phyloP scores from a whole-genome alignment of 2,113 vertebrate species.

The Cololabis saira region DNA sequence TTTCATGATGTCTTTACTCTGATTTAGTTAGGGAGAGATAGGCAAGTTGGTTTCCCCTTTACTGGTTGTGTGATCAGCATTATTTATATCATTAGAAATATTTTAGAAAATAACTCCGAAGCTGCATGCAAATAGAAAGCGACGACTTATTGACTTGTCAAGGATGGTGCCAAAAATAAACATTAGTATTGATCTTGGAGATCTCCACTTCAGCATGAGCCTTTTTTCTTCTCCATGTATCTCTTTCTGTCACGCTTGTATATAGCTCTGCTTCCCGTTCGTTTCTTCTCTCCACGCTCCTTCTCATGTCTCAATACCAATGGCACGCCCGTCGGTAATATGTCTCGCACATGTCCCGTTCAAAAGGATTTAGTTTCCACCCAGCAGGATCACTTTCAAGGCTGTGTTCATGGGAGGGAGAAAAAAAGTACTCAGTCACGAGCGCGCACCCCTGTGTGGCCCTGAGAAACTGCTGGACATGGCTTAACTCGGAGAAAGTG shows the following conservation, averaged over 20 bases:
- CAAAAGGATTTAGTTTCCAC: background rate
- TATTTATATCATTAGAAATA: background rate
- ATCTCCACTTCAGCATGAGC: conserved; percentile 3
- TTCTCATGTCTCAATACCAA: conserved; percentile 21
- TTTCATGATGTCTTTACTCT: no score
- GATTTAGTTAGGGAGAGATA: no score
- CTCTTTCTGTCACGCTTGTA: background rate
- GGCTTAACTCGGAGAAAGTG: background rate
- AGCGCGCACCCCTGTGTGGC: background rate
- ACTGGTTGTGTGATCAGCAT: background rate
- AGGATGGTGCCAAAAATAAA: conserved; percentile 17
- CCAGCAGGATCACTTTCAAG: background rate
- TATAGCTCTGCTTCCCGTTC: background rate
- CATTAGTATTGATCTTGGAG: conserved; percentile 21
- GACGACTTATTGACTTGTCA: conserved; percentile 19
- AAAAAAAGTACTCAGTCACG: background rate
- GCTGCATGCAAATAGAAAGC: background rate
- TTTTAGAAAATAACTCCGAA: background rate
- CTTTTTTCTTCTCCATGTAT: background rate
- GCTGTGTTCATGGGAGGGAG: background rate
- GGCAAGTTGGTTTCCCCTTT: no score
- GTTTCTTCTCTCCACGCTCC: background rate
- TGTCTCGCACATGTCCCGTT: conserved; percentile 5
- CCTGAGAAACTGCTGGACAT: background rate
- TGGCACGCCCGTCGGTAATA: conserved; percentile 11